Conservation (phyloP, 92 coral and sea anemone genomes). For the Porites lobata region DNA sequence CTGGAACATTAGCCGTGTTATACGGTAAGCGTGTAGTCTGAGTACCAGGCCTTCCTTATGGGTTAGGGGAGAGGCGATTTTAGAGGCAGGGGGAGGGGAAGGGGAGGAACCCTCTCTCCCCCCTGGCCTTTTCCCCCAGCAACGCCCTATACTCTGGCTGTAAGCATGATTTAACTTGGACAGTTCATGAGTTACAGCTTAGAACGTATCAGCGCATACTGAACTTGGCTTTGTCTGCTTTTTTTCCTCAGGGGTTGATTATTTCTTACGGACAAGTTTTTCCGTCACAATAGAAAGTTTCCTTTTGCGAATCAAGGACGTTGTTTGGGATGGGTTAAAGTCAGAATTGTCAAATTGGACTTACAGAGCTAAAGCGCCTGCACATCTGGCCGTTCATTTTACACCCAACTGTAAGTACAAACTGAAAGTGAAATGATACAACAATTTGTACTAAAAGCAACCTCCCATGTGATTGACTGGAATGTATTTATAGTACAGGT, state of each 20-base stretch:
- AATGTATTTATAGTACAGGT: no score
- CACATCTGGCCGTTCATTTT: conserved; percentile 86
- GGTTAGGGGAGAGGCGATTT: no score
- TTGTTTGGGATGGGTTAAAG: conserved; percentile 88
- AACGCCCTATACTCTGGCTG: no score
- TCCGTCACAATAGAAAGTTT: conserved; percentile 94
- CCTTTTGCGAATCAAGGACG: conserved; percentile 85
- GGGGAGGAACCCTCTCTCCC: background rate
- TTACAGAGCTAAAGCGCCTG: conserved; percentile 84
- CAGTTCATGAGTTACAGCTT: background rate
- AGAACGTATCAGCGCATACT: background rate
- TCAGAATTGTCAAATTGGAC: conserved; percentile 95
- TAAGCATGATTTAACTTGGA: background rate
- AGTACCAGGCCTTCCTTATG: no score
- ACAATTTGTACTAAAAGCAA: no score
- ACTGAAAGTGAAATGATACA: no score
- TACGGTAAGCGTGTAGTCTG: conserved; percentile 72
- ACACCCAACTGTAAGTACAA: conserved; percentile 75
- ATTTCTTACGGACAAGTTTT: conserved; percentile 90
- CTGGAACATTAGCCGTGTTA: conserved; percentile 90
- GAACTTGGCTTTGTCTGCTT: background rate
- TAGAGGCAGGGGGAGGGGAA: no score
- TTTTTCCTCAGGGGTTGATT: conserved; percentile 77
- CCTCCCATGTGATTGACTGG: no score
- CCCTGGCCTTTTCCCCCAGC: no score